Evolutionary conservation across 2,888 invertebrate genomes (phyloP), one percentile per base, ranked within the genome.

Genomic region (Cephus rjabovi): DNA sequence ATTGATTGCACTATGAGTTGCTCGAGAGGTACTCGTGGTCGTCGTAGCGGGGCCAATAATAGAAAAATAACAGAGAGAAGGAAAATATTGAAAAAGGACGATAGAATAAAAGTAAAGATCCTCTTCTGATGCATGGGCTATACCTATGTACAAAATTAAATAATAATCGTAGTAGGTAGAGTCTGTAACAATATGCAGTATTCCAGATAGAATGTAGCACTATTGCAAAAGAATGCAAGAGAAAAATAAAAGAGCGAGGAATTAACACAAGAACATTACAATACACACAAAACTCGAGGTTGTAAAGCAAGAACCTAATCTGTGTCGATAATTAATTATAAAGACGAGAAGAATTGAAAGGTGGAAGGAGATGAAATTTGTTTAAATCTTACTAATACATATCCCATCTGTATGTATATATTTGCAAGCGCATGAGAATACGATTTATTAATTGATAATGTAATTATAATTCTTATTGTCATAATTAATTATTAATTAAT

Each of bases 361-460:
- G 74, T 76, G 30, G 23, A 74, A 75, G 56, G 69, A 75, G 69
- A 77, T 77, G 68, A 74, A 77, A 69, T 86, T 87, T 85, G 79
- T 81, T 82, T 81, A 75, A 86, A 85, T 84, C 85, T 85, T 86
- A 84, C 84, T 82, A 82, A 89, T 89, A 90, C 91, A 91, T 91
- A 90, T 91, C 91, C 89, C 87, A 87, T 87, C 88, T 89, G 85
- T 90, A 87, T 91, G 90, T 91, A 91, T 90, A 90, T 91, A 91
- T 89, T 89, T 89, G 89, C 87, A 87, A 85, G 79, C 79, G 82
- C 82, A 86, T 86, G 83, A 85, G 80, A 85, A 85, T 84, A 87
- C 84, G 81, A 85, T 87, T 86, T 83, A 86, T 86, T 83, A 77
- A 84, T 84, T 82, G 75, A 84, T 84, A 81, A 84, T 87, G 81